Evolutionary conservation across 1,140 invertebrate genomes (phyloP), one percentile per base, ranked within the genome.

Genomic region (Steinernema khuongi): DNA sequence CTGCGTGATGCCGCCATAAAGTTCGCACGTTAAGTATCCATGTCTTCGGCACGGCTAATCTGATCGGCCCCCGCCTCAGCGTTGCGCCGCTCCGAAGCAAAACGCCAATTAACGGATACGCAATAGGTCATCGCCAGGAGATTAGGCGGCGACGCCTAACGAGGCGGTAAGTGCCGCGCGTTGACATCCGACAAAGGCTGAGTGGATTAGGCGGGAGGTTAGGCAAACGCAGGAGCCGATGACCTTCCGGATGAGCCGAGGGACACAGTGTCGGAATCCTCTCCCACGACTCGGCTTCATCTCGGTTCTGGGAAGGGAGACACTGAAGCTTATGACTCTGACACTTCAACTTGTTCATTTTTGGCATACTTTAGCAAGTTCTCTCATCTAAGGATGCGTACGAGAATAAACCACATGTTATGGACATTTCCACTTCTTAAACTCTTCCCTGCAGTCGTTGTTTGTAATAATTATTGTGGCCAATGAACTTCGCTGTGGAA

Each of bases 121-220:
- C 50, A 60, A 60, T 22, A 22, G 11, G 50, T 60, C 50, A 26
- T 41, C 36, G 50, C 26, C 50, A 60, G 7, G 50, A 60, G 50
- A 60, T 60, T 60, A 60, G 14, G 50, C 22, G 26, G 22, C 11
- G 50, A 22, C 11, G 14, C 4, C 4, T 7, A 26, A 60, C 50
- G 22, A 60, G 50, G 22, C 50, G 50, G 50, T 60, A 60, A 60
- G 50, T 60, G 50, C 14, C 50, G 50, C 50, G 50, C 50, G 50
- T n/a, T 60, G 50, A 22, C 50, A 60, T 26, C 50, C 50, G 50
- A 60, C 50, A 60, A 60, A 60, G 50, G 50, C 50, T 60, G 50
- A 60, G 50, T 60, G 50, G 50, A 60, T 60, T 60, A 60, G n/a
- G 50, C 4, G 14, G 50, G 19, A 60, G 50, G 50, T 60, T 60